These are phyloP conservation scores for Epistrophe grossulariae DNA, from an alignment of 2,888 invertebrate species.

Conservation along the genomic window DNA sequence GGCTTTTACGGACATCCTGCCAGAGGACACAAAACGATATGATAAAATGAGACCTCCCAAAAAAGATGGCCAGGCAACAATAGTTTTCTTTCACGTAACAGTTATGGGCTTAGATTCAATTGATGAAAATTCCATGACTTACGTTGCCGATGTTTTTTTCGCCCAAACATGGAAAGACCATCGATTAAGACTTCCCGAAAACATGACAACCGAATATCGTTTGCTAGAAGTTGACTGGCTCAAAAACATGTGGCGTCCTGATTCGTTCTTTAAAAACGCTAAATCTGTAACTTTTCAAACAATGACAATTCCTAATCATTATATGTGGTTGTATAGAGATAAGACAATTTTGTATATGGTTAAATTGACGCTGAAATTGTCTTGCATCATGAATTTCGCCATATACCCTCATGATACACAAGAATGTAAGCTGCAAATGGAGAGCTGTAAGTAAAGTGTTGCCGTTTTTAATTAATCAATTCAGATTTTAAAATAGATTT, in stretches of 20 bases:
- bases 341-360: slow-evolving; percentile 93
- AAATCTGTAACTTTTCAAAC: slow-evolving; percentile 97
- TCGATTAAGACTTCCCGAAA: slow-evolving; percentile 92
- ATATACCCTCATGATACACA: slow-evolving; percentile 98
- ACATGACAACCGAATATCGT: slow-evolving; percentile 96
- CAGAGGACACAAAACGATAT: slow-evolving; percentile 93
- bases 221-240: slow-evolving; percentile 95
- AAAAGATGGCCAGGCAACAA: slow-evolving; percentile 93
- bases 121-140: slow-evolving; percentile 98
- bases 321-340: slow-evolving; percentile 95
- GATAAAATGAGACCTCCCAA: slow-evolving; percentile 98
- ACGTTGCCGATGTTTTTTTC: slow-evolving; percentile 96
- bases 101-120: slow-evolving; percentile 98
- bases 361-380: slow-evolving; percentile 94
- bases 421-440: slow-evolving; percentile 97
- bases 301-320: slow-evolving; percentile 97
- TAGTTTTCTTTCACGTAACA: slow-evolving; percentile 95
- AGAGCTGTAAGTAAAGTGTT: slow-evolving; percentile 90
- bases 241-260: slow-evolving; percentile 96
- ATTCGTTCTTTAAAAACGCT: slow-evolving; percentile 97
- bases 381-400: slow-evolving; percentile 97
- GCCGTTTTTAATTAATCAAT: neutral
- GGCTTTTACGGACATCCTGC: slow-evolving; percentile 92
- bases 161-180: slow-evolving; percentile 97
- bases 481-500: neutral